Percentiles rank a stretch among this genome's conserved stretches.
Conservation (phyloP, 2,888 invertebrate species). For the Ellobium chinense region DNA sequence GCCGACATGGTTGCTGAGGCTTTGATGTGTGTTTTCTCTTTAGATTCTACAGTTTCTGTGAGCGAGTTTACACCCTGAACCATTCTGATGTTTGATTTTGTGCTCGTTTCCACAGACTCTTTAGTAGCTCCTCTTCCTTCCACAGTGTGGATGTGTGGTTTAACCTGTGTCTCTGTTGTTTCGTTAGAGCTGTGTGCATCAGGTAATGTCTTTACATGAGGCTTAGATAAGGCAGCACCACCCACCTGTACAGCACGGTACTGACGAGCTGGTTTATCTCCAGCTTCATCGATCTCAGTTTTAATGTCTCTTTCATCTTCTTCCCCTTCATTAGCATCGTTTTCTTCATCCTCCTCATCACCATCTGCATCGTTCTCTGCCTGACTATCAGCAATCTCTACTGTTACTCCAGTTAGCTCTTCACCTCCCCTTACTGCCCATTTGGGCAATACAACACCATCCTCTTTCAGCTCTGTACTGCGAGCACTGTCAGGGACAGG, state of each 20-base stretch:
- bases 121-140: slow-evolving; percentile 22
- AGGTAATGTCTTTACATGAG: slow-evolving; percentile 47
- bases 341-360: slow-evolving; percentile 4
- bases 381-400: slow-evolving; percentile 20
- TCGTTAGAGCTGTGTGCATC: slow-evolving; percentile 53
- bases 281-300: slow-evolving; percentile 13
- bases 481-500: background rate
- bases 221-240: background rate
- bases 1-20: slow-evolving; percentile 54
- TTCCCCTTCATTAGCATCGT: slow-evolving; percentile 9
- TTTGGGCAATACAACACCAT: slow-evolving; percentile 49
- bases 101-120: slow-evolving; percentile 41
- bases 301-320: background rate
- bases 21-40: slow-evolving; percentile 50
- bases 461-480: background rate
- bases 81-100: slow-evolving; percentile 56
- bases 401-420: slow-evolving; percentile 41
- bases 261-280: slow-evolving; percentile 20
- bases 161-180: slow-evolving; percentile 39
- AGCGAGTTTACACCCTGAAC: slow-evolving; percentile 53
- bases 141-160: slow-evolving; percentile 29
- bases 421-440: slow-evolving; percentile 56
- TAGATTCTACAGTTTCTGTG: slow-evolving; percentile 55
- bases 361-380: slow-evolving; percentile 17
- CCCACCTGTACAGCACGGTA: background rate